Conservation (phyloP, 2,113 vertebrate genomes). For the Baryphthengus martii region DNA sequence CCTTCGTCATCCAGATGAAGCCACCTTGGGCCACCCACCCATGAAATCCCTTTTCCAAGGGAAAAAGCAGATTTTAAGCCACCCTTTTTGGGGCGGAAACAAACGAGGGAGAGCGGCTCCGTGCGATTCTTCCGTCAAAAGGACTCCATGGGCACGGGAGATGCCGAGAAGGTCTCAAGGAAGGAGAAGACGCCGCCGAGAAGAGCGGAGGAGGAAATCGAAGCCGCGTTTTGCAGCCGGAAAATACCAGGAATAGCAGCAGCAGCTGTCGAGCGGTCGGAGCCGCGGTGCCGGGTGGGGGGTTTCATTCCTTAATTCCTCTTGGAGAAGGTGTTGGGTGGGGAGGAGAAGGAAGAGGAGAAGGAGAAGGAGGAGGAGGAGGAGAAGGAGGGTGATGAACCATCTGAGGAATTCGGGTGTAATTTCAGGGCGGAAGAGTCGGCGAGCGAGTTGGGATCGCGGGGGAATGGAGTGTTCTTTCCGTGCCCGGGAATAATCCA, state of each 20-base stretch:
- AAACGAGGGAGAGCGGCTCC: accelerated
- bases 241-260: conserved; percentile 10
- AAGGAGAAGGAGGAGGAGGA: not conserved
- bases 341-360: not conserved
- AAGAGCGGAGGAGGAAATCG: not conserved
- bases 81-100: not conserved
- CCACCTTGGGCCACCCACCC: not conserved
- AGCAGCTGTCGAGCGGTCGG: not conserved
- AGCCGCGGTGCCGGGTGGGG: not conserved
- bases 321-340: not conserved
- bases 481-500: not conserved
- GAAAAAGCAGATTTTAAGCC: accelerated
- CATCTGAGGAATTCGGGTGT: not conserved
- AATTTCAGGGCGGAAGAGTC: not conserved
- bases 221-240: accelerated
- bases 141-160: accelerated
- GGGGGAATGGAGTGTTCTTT: not conserved
- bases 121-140: not conserved
- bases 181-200: not conserved
- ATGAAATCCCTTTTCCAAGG: not conserved
- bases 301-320: conserved; percentile 11
- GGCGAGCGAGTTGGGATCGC: accelerated
- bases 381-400: not conserved
- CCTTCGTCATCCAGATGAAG: accelerated
- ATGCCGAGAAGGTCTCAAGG: not conserved